Base-by-base conservation (phyloP, 1,140 invertebrate species). In the Formica selysi region DNA sequence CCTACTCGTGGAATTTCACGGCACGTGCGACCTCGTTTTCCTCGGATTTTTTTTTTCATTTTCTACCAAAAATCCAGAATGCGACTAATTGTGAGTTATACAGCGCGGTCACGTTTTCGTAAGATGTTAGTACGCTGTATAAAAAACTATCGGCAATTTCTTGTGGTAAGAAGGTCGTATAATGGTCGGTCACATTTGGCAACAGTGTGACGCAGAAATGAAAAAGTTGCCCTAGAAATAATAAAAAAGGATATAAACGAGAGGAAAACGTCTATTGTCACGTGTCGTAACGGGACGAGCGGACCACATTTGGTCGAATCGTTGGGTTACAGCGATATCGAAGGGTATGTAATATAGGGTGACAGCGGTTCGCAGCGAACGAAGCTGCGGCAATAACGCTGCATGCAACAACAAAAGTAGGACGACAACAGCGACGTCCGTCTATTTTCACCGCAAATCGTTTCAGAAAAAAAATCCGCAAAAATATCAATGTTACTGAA, bases 41-140 rank as follows among this genome's bases (percentile, higher is more conserved):
- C 10, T n/a, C 26, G 36, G 13, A 26, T n/a, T 29, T 11, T 19
- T 59, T 80, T 38, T 62, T 68, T 3, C 4, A 26, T 83, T 83
- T 36, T 73, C 48, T 0, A 44, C 51, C 67, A 76, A 51, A 78
- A 76, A 13, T 51, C 61, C 48, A 26, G 32, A 36, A 89, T 85
- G 54, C 81, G 67, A 51, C 67, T 90, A 89, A 90, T 90, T 90
- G 81, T 64, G 64, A 48, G 19, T 59, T 59, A n/a, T 54, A 83
- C 54, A 74, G 41, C 64, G 74, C 64, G 76, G 86, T 85, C 89
- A 90, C 88, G 88, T 89, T 76, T 87, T 85, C 70, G 19, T 22
- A 16, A 68, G 29, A 61, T 29, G 74, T 59, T 90, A 84, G 71
- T 38, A 19, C 13, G 2, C 6, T 1, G 2, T 29, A 29, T 59